Conservation (phyloP, 2,797 vertebrate genomes). For the Picus viridis region DNA sequence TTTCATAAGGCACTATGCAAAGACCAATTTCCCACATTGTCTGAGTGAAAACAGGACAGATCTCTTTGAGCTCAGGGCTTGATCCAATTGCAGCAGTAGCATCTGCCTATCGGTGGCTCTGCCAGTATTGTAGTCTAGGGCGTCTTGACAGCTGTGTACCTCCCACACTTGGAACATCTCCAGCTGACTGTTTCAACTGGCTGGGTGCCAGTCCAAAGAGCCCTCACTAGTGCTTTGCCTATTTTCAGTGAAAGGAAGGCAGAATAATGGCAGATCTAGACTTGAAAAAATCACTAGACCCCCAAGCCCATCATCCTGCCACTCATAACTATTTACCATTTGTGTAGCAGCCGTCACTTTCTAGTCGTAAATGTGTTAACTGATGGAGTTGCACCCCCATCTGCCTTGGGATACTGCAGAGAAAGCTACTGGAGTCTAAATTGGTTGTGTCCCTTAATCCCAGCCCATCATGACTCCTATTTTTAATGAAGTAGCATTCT, state of each 20-base stretch:
- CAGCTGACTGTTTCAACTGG: conserved; percentile 35
- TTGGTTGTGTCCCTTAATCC: conserved; percentile 13
- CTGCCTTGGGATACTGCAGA: neutral
- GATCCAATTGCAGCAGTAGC: conserved; percentile 44
- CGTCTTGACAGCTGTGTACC: conserved; percentile 52
- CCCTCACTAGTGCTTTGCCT: neutral
- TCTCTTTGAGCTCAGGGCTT: conserved; percentile 9
- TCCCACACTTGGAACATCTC: conserved; percentile 52
- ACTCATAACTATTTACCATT: neutral
- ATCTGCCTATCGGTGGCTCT: conserved; percentile 47
- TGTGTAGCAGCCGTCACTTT: neutral
- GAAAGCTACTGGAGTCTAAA: neutral
- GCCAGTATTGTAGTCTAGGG: conserved; percentile 64
- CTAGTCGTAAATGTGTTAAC: neutral
- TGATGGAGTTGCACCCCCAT: neutral
- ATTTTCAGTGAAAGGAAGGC: conserved; percentile 13
- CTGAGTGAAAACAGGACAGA: conserved; percentile 17
- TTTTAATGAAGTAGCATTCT: conserved; percentile 28
- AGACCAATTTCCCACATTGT: conserved; percentile 42
- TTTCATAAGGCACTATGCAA: conserved; percentile 34
- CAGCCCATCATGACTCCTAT: neutral
- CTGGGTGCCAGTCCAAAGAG: neutral
- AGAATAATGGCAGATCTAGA: conserved; percentile 16
- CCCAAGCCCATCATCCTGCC: neutral
- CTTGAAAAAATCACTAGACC: neutral